These are phyloP conservation scores for Anthopleura xanthogrammica DNA, from an alignment of 92 coral and sea anemone genomes.

Conservation along the genomic window DNA sequence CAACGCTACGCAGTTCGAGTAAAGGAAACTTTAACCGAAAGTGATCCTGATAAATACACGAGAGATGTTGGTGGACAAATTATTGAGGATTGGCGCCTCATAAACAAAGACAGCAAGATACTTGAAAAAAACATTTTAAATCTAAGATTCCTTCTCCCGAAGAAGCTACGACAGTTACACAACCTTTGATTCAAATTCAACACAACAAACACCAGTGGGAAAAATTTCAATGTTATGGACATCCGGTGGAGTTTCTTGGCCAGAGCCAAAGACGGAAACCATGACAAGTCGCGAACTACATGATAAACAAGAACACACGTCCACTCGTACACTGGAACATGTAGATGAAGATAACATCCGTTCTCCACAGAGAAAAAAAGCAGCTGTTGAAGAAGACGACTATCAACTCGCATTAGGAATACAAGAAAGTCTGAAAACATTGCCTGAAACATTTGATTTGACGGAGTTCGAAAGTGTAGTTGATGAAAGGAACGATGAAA, in stretches of 20 bases:
- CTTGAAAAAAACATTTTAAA: constrained; percentile 9
- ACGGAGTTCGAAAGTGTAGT: neutral
- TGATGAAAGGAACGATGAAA: neutral
- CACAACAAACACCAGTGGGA: neutral
- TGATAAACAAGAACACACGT: too few relatives aligned
- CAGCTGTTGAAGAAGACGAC: neutral
- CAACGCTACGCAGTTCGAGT: constrained; percentile 11
- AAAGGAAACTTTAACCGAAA: constrained; percentile 4
- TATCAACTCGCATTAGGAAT: neutral
- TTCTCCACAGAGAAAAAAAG: neutral
- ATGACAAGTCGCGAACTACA: neutral
- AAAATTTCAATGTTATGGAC: neutral
- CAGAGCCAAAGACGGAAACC: neutral
- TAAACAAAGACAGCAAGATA: constrained; percentile 34
- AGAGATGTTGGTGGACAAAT: constrained; percentile 26
- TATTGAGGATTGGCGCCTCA: constrained; percentile 35
- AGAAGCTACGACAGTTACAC: neutral
- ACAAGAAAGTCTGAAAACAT: constrained; percentile 15
- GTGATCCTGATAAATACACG: constrained; percentile 39
- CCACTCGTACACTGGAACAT: neutral
- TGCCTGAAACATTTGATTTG: neutral
- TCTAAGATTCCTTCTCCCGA: too few relatives aligned
- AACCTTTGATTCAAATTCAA: neutral
- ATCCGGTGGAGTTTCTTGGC: neutral
- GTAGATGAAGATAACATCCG: neutral